Evolutionary conservation across 2,888 invertebrate genomes (phyloP).

Genomic region (Liopterus haemorrhoidalis): DNA sequence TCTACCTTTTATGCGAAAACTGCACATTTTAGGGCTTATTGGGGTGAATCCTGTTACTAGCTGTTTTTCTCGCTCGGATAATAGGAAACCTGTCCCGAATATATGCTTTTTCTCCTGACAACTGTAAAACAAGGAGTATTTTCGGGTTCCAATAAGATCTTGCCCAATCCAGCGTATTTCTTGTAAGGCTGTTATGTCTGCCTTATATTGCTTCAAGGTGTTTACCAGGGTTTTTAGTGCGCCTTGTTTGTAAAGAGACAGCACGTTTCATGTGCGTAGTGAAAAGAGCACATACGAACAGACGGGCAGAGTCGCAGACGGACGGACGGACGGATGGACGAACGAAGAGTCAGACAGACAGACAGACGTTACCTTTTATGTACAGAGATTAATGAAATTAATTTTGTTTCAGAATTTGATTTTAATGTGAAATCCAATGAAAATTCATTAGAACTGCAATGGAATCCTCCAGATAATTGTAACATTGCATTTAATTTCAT

Average conservation of each 20-base stretch:
- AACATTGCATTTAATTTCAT: too few species aligned
- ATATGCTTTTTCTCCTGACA: conserved; percentile 5
- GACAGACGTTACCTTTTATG: too few species aligned
- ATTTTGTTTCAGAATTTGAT: too few species aligned
- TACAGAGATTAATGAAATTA: too few species aligned
- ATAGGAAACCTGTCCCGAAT: conserved; percentile 5
- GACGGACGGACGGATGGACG: too few species aligned
- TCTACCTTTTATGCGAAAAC: conserved; percentile 26
- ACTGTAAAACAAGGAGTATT: conserved; percentile 1
- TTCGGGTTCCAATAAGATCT: not conserved
- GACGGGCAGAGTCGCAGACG: too few species aligned
- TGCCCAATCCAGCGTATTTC: conserved; percentile 4
- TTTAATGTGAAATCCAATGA: too few species aligned
- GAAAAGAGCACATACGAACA: too few species aligned
- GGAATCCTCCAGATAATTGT: too few species aligned
- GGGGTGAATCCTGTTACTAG: conserved; percentile 19
- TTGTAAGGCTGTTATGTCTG: conserved; percentile 6
- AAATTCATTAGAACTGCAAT: too few species aligned
- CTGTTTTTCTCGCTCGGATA: conserved; percentile 10
- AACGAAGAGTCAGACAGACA: too few species aligned
- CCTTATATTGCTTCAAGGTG: conserved; percentile 1
- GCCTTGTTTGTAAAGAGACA: conserved; percentile 1
- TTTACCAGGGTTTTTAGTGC: not conserved
- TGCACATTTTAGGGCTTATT: conserved; percentile 27
- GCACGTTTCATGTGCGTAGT: conserved; percentile 5